Base-by-base conservation (phyloP, 2,797 vertebrate genomes). In the Propithecus deckenii region DNA sequence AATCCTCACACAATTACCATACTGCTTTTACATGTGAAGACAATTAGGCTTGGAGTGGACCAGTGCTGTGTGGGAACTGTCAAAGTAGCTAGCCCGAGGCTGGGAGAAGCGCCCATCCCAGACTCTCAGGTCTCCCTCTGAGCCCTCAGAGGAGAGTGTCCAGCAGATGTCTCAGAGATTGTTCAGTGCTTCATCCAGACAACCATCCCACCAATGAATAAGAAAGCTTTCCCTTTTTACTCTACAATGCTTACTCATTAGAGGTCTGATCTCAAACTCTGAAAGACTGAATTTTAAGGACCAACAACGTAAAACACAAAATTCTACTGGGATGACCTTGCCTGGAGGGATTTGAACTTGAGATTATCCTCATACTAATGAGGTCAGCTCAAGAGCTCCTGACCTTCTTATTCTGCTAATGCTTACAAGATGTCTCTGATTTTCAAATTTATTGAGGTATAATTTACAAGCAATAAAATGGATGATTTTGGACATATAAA, bases 391-490 rank as follows among this genome's bases (percentile, higher is more conserved):
- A 30, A 46, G 30, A 67, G 46, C 83, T 91, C 50, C 43, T 57
- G 69, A 59, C 14, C 48, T 93, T 95, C 48, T 91, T 63, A 88
- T 61, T 69, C 65, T 59, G 52, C 52, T 92, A 72, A 94, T 71
- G 52, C 76, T 95, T 97, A 80, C 61, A 90, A 90, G 52, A 81
- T 30, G 35, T 78, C 78, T 93, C 43, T 91, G 86, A 43, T 92
- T 91, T 92, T 86, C 52, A 81, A 25, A 78, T 83, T 25, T 55
- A 76, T 67, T 67, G 30, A 93, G 50, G 50, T 84, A 67, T 59
- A 89, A 84, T 88, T 95, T 86, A 84, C 22, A 97, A 71, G 50
- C 63, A 89, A 89, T 75, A 85, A 93, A 86, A 93, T 61, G 41
- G 18, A 52, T 89, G 85, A 85, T 79, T 75, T 93, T 80, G 80